Evolutionary conservation across 1,140 invertebrate genomes (phyloP), one percentile per base, ranked within the genome.

Genomic region (Drosophila setifemur): DNA sequence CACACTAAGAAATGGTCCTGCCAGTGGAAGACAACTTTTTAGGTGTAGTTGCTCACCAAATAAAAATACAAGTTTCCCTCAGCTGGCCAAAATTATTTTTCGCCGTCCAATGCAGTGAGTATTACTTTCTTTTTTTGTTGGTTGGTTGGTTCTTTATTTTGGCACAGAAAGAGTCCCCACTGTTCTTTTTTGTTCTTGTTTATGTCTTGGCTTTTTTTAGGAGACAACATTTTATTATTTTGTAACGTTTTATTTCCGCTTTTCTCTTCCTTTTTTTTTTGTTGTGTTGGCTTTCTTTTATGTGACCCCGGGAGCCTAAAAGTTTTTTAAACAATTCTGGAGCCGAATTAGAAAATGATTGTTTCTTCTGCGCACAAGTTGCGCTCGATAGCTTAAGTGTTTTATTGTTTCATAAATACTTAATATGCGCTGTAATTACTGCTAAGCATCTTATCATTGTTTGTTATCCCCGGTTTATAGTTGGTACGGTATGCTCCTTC

Each of bases 381-480:
- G 26, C 35, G 4, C 60, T 42, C 49, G 58, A 25, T 58, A 44
- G 58, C 25, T 11, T 79, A 85, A 85, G 69, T 81, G 79, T 75
- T 85, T 85, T 79, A 86, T 79, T 75, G 75, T 85, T 86, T 48
- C 71, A 86, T 85, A 85, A 85, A 85, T 85, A 85, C 81, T 86
- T 85, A 83, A 83, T 78, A 63, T 71, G 69, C 76, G 58, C 71
- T 66, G 70, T 85, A 85, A 85, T 85, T 85, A 69, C 78, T 75
- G 75, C 75, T 57, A 39, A 70, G 69, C 48, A 28, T 82, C 73
- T 82, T 82, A 82, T 82, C 73, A 73, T 64, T 40, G 54, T 42
- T 25, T 48, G 25, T 63, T 48, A 64, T 64, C 33, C 60, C 11
- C 31, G 57, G 12, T 64, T 49, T 64, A 64, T 31, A 49, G 61